A percentile compares a stretch with the other conserved stretches of the same genome.
Evolutionary conservation across 1,140 invertebrate genomes (phyloP).

Genomic region (Spodoptera litura): DNA sequence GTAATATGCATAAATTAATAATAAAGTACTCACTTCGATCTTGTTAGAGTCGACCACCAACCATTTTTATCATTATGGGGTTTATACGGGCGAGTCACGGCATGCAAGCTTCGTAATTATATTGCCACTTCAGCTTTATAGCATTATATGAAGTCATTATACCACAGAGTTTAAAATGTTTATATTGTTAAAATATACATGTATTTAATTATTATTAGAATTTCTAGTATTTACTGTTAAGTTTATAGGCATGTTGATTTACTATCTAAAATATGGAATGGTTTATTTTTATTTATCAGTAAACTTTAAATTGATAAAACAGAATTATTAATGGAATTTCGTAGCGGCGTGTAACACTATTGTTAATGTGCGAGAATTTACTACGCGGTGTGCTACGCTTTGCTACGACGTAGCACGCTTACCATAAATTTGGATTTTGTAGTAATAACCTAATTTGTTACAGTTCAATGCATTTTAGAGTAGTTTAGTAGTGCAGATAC

Average conservation of each 20-base stretch:
- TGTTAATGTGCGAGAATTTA: neutral
- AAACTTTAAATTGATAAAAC: too few relatives aligned
- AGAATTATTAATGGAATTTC: too few relatives aligned
- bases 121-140: slow-evolving; percentile 14
- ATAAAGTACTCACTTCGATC: slow-evolving; percentile 46
- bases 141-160: slow-evolving; percentile 39
- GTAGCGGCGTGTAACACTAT: too few relatives aligned
- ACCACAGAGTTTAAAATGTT: slow-evolving; percentile 4
- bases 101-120: slow-evolving; percentile 37
- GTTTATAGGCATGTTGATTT: too few relatives aligned
- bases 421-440: slow-evolving; percentile 6
- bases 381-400: slow-evolving; percentile 10
- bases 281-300: too few relatives aligned
- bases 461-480: neutral
- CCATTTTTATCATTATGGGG: slow-evolving; percentile 50
- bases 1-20: slow-evolving; percentile 52
- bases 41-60: slow-evolving; percentile 45
- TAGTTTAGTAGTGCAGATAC: neutral
- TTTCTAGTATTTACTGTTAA: too few relatives aligned
- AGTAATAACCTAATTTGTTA: neutral
- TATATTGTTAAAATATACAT: neutral
- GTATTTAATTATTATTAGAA: too few relatives aligned
- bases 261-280: too few relatives aligned
- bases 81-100: slow-evolving; percentile 54
- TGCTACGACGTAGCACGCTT: slow-evolving; percentile 14